Conservation (phyloP, 92 coral and sea anemone species). For the Meandrina meandrites region DNA sequence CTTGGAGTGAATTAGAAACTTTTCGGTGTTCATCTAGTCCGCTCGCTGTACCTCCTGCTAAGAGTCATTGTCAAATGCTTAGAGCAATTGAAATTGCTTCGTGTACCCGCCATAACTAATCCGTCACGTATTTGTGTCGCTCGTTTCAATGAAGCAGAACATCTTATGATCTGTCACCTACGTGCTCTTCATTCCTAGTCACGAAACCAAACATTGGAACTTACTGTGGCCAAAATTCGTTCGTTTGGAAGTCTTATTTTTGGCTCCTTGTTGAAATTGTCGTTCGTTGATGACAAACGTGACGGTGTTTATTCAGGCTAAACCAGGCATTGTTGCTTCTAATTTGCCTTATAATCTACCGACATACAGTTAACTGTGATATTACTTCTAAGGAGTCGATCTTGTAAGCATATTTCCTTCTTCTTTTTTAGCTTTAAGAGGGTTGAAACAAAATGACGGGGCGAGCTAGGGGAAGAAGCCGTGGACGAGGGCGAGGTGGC, state of each 20-base stretch:
- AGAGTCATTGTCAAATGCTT: not conserved
- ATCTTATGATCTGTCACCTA: not conserved
- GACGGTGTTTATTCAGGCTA: not conserved
- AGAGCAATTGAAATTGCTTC: not conserved
- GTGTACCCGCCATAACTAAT: slow-evolving; percentile 18
- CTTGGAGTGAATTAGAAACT: not conserved
- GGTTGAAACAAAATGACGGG: slow-evolving; percentile 77
- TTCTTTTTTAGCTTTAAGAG: not conserved
- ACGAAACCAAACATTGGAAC: not conserved
- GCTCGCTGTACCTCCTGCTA: not conserved
- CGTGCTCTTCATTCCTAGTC: not conserved
- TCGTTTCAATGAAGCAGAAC: not conserved
- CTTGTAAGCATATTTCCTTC: not conserved
- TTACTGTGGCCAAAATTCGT: not conserved
- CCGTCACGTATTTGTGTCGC: slow-evolving; percentile 3
- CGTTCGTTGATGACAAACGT: not conserved
- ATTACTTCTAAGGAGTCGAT: not conserved
- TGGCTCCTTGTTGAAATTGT: not conserved
- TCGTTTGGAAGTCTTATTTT: not conserved
- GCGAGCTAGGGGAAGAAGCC: slow-evolving; percentile 87
- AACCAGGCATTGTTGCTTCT: not conserved
- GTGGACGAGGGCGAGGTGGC: slow-evolving; percentile 89
- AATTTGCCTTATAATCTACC: not conserved
- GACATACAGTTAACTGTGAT: not conserved
- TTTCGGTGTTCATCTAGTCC: not conserved